A percentile compares a stretch with the other conserved stretches of the same genome.
Conservation (phyloP, 2,888 invertebrate genomes). For the Hypercompe scribonia region DNA sequence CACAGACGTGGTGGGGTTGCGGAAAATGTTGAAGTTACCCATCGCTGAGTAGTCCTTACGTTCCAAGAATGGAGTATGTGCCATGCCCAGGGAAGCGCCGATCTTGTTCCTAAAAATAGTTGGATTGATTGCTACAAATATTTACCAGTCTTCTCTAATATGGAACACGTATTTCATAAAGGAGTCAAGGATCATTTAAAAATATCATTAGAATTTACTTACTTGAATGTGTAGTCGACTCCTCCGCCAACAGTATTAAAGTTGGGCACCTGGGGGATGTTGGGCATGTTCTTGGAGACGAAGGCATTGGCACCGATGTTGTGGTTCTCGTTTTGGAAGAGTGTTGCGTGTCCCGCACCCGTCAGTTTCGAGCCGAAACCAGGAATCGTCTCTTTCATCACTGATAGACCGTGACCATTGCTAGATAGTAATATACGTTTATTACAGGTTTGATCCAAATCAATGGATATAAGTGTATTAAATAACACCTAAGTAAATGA, state of each 20-base stretch:
- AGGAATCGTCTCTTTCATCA: conserved; percentile 57
- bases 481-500: no score
- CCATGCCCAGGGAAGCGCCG: conserved; percentile 29
- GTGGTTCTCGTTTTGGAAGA: conserved; percentile 54
- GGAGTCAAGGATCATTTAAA: conserved; percentile 54
- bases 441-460: neutral
- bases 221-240: conserved; percentile 38
- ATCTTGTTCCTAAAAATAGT: conserved; percentile 35
- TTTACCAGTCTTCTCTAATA: no score
- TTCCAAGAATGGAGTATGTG: conserved; percentile 36
- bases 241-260: conserved; percentile 43
- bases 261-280: conserved; percentile 24
- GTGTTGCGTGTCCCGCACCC: conserved; percentile 55
- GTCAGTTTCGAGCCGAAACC: conserved; percentile 59
- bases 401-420: conserved; percentile 52
- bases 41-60: conserved; percentile 46
- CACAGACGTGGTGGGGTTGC: conserved; percentile 29
- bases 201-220: conserved; percentile 18
- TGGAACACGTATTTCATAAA: no score
- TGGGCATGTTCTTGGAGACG: conserved; percentile 36
- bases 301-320: conserved; percentile 32
- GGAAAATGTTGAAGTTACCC: conserved; percentile 47
- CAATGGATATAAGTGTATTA: neutral
- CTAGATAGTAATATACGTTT: conserved; percentile 35
- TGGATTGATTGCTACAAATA: neutral